Percentiles rank a stretch among this genome's conserved stretches.
Evolutionary conservation across 1,140 invertebrate genomes (phyloP).

Genomic region (Ceratina japonica): DNA sequence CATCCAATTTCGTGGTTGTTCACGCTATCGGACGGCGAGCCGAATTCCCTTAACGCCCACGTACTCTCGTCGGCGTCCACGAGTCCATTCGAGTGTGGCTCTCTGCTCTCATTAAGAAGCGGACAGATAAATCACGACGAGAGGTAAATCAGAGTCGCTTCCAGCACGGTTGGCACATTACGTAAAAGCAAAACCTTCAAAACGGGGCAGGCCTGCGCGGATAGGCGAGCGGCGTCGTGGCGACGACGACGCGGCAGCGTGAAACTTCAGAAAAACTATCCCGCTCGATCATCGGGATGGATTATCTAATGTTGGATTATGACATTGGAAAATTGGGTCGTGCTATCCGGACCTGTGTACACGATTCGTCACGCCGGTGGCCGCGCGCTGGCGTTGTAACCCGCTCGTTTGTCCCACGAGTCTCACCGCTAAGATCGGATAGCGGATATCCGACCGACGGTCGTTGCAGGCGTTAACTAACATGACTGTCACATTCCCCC

Average conservation of each 20-base stretch:
- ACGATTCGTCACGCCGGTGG: slow-evolving; percentile 49
- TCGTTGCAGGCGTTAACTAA: slow-evolving; percentile 55
- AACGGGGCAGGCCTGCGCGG: not conserved
- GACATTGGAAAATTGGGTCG: slow-evolving; percentile 66
- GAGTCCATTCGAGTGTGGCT: not conserved
- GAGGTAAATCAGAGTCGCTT: slow-evolving; percentile 19
- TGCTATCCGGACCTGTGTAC: slow-evolving; percentile 2
- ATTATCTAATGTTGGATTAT: slow-evolving; percentile 55
- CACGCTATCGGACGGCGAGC: not conserved
- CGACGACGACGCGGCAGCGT: not conserved
- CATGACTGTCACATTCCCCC: slow-evolving; percentile 48
- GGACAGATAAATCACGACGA: slow-evolving; percentile 25
- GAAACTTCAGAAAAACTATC: slow-evolving; percentile 3
- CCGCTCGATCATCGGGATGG: slow-evolving; percentile 24
- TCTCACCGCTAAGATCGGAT: slow-evolving; percentile 61
- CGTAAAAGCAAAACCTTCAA: slow-evolving; percentile 26
- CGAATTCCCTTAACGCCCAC: slow-evolving; percentile 32
- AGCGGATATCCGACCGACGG: slow-evolving; percentile 58
- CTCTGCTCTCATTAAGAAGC: slow-evolving; percentile 27
- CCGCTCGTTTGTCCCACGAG: slow-evolving; percentile 52
- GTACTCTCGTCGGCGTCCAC: not conserved
- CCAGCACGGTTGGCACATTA: not conserved
- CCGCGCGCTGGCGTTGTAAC: slow-evolving; percentile 27
- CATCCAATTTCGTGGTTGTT: slow-evolving; percentile 19
- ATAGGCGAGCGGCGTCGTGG: too few relatives aligned